Conservation (phyloP, 2,888 invertebrate species). For the Trissolcus brochymenae region DNA sequence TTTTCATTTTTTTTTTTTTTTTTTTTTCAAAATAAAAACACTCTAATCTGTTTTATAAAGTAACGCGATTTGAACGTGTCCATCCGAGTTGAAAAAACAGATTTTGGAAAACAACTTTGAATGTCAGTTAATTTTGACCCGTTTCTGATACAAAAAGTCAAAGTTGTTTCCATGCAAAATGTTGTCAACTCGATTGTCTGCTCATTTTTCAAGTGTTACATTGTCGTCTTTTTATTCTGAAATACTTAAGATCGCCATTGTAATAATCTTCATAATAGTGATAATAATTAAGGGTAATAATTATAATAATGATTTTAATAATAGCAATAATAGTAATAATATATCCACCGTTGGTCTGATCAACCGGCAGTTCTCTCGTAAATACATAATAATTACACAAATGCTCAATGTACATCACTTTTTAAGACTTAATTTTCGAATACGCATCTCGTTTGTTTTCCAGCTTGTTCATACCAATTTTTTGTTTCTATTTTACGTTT, state of each 20-base stretch:
- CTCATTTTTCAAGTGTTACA: constrained; percentile 46
- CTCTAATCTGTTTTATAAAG: neutral
- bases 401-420: constrained; percentile 58
- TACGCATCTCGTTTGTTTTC: no score
- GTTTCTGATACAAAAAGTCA: neutral
- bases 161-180: constrained; percentile 37
- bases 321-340: constrained; percentile 53
- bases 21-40: neutral
- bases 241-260: constrained; percentile 48
- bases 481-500: no score
- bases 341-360: constrained; percentile 59
- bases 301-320: constrained; percentile 41
- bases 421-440: constrained; percentile 26
- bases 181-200: constrained; percentile 36
- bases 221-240: constrained; percentile 49
- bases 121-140: neutral
- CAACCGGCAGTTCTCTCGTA: constrained; percentile 58
- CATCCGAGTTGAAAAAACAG: constrained; percentile 35
- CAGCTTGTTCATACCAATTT: constrained; percentile 39
- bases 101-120: constrained; percentile 16
- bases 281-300: constrained; percentile 42
- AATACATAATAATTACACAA: constrained; percentile 75
- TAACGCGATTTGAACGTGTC: constrained; percentile 43
- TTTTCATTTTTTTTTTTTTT: neutral
- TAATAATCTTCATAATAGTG: constrained; percentile 44